A percentile compares a stretch with the other conserved stretches of the same genome.
Evolutionary conservation across 2,888 invertebrate genomes (phyloP).

Genomic region (Oscheius sp.): DNA sequence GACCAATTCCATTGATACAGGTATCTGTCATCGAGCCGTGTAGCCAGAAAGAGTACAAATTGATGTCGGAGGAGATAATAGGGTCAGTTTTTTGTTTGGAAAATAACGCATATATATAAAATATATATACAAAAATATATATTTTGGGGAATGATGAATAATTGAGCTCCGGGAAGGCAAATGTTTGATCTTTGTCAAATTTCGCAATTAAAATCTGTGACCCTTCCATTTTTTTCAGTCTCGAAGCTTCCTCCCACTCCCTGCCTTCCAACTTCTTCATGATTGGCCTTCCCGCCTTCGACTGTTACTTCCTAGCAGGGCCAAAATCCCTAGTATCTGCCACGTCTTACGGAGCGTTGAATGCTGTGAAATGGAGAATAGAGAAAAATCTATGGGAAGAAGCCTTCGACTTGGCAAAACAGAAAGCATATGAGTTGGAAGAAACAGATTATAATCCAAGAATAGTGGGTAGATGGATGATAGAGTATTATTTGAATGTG

Average conservation of each 20-base stretch:
- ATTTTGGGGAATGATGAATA: too few species aligned
- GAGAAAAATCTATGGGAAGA: conserved; percentile 61
- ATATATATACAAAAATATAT: too few species aligned
- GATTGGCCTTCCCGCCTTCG: conserved; percentile 51
- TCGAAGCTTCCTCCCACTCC: conserved; percentile 31
- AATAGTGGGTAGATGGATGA: conserved; percentile 54
- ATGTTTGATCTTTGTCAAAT: too few species aligned
- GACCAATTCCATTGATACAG: conserved; percentile 39
- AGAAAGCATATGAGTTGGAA: conserved; percentile 34
- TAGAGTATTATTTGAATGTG: conserved; percentile 54
- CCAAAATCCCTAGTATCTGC: conserved; percentile 62
- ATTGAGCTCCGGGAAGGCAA: too few species aligned
- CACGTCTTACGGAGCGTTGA: conserved; percentile 61
- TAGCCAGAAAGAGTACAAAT: conserved; percentile 40
- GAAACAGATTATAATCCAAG: conserved; percentile 34
- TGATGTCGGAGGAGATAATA: conserved; percentile 42
- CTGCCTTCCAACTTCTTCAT: conserved; percentile 46
- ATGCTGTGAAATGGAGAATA: conserved; percentile 65
- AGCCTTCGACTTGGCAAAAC: conserved; percentile 57
- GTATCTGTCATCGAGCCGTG: conserved; percentile 43
- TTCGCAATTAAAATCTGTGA: too few species aligned
- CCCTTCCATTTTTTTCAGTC: too few species aligned
- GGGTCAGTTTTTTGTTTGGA: conserved; percentile 6
- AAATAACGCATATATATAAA: too few species aligned
- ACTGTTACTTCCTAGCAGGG: conserved; percentile 60